Base-by-base conservation (phyloP, 2,888 invertebrate genomes). In the Panopea generosa region DNA sequence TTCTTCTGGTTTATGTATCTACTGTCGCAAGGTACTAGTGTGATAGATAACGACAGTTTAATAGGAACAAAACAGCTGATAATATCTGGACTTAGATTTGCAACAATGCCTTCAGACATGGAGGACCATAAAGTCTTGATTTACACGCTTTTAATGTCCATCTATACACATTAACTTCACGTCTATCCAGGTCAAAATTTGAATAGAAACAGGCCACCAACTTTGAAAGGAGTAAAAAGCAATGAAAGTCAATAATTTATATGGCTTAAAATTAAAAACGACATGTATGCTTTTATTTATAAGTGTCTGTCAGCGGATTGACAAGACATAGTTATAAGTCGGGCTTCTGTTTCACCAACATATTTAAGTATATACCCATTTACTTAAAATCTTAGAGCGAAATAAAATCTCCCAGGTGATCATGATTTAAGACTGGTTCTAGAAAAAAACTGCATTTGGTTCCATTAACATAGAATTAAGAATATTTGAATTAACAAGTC, bases 121-220 rank as follows among this genome's bases (percentile, higher is more conserved):
- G 29, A 22, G 55, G 45, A 33, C 57, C 68, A 69, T 72, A 72
- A 77, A 68, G 61, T 43, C 40, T 55, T 50, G 60, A 69, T 77
- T 77, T 77, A 77, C 72, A 60, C 47, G 56, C 38, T 69, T 77
- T 77, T 77, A 69, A 77, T 69, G 69, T 69, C 77, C 69, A 67
- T 67, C 57, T 63, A 60, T 47, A 56, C 60, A 67, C 72, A 72
- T 77, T 65, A 65, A 72, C 60, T 55, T 53, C 50, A 55, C 63
- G 55, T 69, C 65, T 77, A 53, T 65, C 43, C 56, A 52, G 61
- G 56, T 62, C 62, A 73, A 18, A 50, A 67, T 73, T 67, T 67
- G 62, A 67, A 67, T 57, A 67, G 61, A 73, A 67, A 73, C 33
- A 52, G 62, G 67, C 62, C 72, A 69, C 77, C 77, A 69, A 68